A percentile compares a stretch with the other conserved stretches of the same genome.
phyloP scores from a whole-genome alignment of 2,888 invertebrate genomes.

The Dynastes grantii region DNA sequence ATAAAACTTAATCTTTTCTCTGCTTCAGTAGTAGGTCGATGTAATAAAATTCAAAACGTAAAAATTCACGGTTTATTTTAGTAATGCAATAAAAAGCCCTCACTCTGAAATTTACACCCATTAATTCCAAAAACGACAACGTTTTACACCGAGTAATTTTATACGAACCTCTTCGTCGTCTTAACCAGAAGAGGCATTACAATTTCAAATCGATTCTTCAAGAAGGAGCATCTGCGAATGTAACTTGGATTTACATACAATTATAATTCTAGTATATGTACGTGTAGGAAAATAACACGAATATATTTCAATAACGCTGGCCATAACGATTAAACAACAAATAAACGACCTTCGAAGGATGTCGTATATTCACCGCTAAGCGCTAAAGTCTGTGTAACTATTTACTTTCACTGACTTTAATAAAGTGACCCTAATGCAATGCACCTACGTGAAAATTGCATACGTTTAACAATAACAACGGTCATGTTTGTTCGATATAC shows the following conservation, averaged over 20 bases:
- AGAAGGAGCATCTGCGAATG: background rate
- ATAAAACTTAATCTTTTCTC: slow-evolving; percentile 38
- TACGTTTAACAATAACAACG: slow-evolving; percentile 19
- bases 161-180: no score
- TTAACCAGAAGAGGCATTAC: no score
- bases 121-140: no score
- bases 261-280: background rate
- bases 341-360: slow-evolving; percentile 39
- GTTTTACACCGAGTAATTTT: no score
- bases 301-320: slow-evolving; percentile 7
- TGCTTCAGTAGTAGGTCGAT: background rate
- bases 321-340: slow-evolving; percentile 4
- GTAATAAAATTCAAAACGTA: background rate
- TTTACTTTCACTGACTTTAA: slow-evolving; percentile 35
- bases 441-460: slow-evolving; percentile 38
- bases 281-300: background rate
- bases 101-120: no score
- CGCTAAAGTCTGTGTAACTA: slow-evolving; percentile 11
- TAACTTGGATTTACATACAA: slow-evolving; percentile 6
- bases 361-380: slow-evolving; percentile 16
- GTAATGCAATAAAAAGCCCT: no score
- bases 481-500: slow-evolving; percentile 19
- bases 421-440: slow-evolving; percentile 40
- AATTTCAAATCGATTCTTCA: background rate
- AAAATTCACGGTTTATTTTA: background rate